Base-by-base conservation (phyloP, 2,113 vertebrate species). In the Chiloscyllium plagiosum region DNA sequence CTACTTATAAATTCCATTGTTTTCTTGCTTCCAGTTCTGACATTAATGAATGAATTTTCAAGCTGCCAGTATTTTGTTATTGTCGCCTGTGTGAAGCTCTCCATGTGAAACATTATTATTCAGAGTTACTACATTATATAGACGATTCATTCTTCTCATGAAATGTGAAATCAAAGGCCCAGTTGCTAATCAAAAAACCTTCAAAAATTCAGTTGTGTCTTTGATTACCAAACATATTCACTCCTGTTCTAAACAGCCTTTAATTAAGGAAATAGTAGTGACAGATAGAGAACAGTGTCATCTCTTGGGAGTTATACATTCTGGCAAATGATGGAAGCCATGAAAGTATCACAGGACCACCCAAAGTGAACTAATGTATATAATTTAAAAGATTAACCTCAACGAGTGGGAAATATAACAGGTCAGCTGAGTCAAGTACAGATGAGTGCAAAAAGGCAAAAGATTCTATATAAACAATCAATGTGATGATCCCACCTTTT, bases 251-350 rank as follows among this genome's bases (percentile, higher is more conserved):
- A 66, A 93, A 66, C 89, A 66, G 89, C 33, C 29, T 93, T 93
- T 93, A 93, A 93, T 68, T 66, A 93, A 93, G 61, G 89, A 66
- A 93, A 66, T 93, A 37, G 33, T 66, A n/a, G 61, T 93, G 89
- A 93, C 89, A 93, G 89, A 93, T 93, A 93, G 61, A 93, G 89
- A 93, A 93, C 89, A 93, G 89, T 93, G 89, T 66, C 61, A 93
- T 68, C 89, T 68, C 89, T 93, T 66, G 61, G 61, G 89, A 66
- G 89, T 93, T 66, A n/a, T 37, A 68, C 89, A 37, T 66, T 93
- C 89, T 66, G 89, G 42, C 42, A 72, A 72, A 50, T 72, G 94
- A 70, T 52, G 37, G 94, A 95, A 95, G 42, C 94, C 94, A 70
- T 95, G 66, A 72, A 72, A 95, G 50, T 52, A 93, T 50, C 42